phyloP scores from a whole-genome alignment of 2,113 vertebrate species.

The Chiloscyllium plagiosum region DNA sequence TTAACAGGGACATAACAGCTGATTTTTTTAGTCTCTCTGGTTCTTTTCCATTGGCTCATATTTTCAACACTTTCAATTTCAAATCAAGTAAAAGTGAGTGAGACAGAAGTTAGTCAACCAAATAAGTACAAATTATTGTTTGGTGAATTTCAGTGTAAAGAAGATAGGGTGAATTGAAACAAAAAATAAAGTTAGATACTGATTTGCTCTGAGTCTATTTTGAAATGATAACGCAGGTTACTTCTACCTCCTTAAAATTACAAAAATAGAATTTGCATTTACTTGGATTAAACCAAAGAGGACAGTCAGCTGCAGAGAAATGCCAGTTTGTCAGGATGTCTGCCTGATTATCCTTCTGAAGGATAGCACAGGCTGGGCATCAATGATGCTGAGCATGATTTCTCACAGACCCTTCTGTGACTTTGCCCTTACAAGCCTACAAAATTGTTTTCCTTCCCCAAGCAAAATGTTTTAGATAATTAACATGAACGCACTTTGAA shows the following conservation, averaged over 20 bases:
- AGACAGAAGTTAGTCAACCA: background rate
- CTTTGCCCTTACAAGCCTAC: background rate
- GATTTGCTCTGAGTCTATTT: background rate
- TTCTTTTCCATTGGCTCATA: too few species aligned
- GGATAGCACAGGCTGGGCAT: background rate
- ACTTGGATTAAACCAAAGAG: background rate
- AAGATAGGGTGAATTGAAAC: too few species aligned
- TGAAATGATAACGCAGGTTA: background rate
- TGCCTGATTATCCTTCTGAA: background rate
- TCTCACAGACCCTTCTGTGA: background rate
- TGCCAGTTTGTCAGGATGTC: too few species aligned
- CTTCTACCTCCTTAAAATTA: background rate
- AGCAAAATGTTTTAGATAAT: background rate
- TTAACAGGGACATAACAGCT: background rate
- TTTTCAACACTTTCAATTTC: too few species aligned
- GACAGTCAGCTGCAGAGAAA: background rate
- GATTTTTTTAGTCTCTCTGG: background rate
- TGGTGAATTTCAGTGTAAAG: background rate
- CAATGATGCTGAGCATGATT: background rate
- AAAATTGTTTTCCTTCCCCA: background rate
- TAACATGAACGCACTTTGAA: background rate
- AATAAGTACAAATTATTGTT: background rate
- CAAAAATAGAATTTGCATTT: background rate
- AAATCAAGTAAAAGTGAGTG: background rate
- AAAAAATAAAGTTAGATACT: too few species aligned